Percentiles rank a stretch among this genome's conserved stretches.
These are phyloP conservation scores for Aegypius monachus DNA, from an alignment of 2,113 vertebrate genomes.

Conservation along the genomic window DNA sequence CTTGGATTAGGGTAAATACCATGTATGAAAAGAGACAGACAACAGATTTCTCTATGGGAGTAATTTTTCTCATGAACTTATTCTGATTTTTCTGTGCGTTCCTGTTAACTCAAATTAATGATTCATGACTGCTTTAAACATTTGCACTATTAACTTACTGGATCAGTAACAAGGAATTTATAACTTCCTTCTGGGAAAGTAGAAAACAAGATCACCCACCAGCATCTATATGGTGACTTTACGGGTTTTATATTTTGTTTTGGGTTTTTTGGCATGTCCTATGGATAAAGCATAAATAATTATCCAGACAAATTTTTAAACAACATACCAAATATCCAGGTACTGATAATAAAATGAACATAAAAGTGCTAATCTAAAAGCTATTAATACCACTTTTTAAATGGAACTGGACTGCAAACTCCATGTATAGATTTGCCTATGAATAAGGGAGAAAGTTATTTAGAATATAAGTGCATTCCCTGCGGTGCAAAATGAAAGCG, in stretches of 20 bases:
- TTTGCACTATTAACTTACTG: background rate
- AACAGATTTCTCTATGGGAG: background rate
- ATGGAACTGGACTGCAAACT: background rate
- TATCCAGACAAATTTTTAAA: background rate
- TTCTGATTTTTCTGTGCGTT: background rate
- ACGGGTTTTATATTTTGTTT: background rate
- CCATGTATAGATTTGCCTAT: background rate
- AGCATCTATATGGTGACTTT: background rate
- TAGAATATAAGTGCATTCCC: background rate
- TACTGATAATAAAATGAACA: background rate
- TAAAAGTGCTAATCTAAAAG: background rate
- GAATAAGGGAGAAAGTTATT: background rate
- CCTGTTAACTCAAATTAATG: background rate
- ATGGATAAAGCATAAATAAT: background rate
- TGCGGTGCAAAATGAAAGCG: background rate
- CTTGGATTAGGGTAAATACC: background rate
- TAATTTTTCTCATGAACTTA: background rate
- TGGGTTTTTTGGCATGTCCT: background rate
- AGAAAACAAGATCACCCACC: background rate
- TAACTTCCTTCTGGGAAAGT: background rate
- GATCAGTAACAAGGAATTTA: background rate
- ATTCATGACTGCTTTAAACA: slow-evolving; percentile 20
- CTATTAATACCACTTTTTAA: background rate
- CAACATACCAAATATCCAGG: background rate
- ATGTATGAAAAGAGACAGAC: background rate